Evolutionary conservation across 2,797 vertebrate genomes (phyloP), one percentile per base, ranked within the genome.

Genomic region (Sebastes melanostomus): DNA sequence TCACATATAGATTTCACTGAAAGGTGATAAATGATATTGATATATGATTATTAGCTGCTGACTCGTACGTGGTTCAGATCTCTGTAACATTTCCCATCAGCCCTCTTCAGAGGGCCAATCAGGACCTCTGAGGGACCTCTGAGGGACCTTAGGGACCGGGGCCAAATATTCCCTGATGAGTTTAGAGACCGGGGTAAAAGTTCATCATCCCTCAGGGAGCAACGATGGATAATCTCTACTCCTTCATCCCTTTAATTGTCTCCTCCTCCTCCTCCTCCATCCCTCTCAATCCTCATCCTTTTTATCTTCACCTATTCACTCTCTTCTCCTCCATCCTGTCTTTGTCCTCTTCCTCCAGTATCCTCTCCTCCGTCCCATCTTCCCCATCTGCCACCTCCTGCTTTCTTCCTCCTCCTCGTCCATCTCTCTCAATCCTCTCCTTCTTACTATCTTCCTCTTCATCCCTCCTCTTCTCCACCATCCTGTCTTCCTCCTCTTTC

Each of bases 121-220:
- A 84, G 83, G 91, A 92, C 86, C 92, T 88, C 68, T 58, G 34
- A 32, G 65, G 83, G 91, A 32, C 86, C 60, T 59, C 2, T 32
- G 72, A 32, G 65, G 72, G 78, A 38, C 76, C 75, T 52, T 24
- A 6, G 22, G 13, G 22, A 25, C 62, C 34, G 0, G 52, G 58
- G 56, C 5, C 70, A 67, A 73, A 70, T 72, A 46, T 27, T 68
- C 75, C 60, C 72, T 20, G 68, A 85, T 82, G 82, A 78, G 82
- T 66, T 94, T 93, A 93, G 92, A 78, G 91, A 90, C 83, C 29
- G 0, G 72, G 81, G 54, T 38, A 63, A 80, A 79, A 80, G 85
- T 79, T 80, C 62, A 86, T 4, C 52, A 4, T 54, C 79, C 90
- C 80, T 54, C 61, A 11, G 88, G 85, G 82, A 86, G 63, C 27